phyloP scores from a whole-genome alignment of 2,113 vertebrate genomes.

The Elanus axillaris region DNA sequence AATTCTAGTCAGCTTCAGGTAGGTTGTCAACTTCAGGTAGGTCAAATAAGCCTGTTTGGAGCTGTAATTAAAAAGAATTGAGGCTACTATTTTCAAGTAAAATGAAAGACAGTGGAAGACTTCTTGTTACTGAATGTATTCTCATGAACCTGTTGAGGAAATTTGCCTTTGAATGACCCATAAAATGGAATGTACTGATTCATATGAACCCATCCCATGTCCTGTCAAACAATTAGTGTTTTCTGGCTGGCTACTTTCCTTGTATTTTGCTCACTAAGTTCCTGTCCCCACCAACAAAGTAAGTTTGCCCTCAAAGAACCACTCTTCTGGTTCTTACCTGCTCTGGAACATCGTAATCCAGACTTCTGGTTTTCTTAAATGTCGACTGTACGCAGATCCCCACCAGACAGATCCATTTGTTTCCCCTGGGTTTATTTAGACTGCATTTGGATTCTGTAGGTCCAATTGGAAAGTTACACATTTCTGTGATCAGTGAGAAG shows the following conservation, averaged over 20 bases:
- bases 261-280: background rate
- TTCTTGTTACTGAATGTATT: background rate
- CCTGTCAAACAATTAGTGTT: background rate
- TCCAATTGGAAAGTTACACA: background rate
- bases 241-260: background rate
- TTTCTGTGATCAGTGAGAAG: background rate
- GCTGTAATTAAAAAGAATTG: background rate
- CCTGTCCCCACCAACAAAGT: background rate
- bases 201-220: background rate
- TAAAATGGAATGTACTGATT: background rate
- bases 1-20: background rate
- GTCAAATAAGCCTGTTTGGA: background rate
- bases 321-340: background rate
- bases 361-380: background rate
- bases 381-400: background rate
- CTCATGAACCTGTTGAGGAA: background rate
- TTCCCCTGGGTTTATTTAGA: background rate
- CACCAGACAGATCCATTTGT: background rate
- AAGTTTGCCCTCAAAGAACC: background rate
- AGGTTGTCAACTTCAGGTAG: too few species aligned
- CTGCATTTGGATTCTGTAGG: background rate
- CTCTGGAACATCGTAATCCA: background rate
- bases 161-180: background rate
- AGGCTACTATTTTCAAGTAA: background rate
- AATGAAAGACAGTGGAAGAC: background rate